These are phyloP conservation scores for Neoseiulus cucumeris DNA, from an alignment of 1,140 invertebrate species.

Conservation along the genomic window DNA sequence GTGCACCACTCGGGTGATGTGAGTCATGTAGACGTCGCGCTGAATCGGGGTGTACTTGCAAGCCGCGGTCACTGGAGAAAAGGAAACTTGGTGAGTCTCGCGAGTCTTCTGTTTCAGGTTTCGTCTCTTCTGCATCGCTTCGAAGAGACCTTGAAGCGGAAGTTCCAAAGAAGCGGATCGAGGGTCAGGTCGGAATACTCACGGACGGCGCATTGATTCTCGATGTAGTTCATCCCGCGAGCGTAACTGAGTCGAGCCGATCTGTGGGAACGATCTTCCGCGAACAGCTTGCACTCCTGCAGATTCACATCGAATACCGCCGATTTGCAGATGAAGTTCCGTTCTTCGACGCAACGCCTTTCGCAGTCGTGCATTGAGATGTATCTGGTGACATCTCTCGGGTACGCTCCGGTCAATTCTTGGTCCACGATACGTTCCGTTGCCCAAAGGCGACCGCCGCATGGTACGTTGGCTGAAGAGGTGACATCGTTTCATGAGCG, in stretches of 20 bases:
- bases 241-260: slow-evolving; percentile 23
- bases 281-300: slow-evolving; percentile 29
- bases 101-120: no score
- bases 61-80: slow-evolving; percentile 23
- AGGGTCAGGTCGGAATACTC: slow-evolving; percentile 15
- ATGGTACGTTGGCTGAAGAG: slow-evolving; percentile 12
- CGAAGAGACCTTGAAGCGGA: no score
- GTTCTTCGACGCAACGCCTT: slow-evolving; percentile 29
- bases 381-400: slow-evolving; percentile 23
- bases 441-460: slow-evolving; percentile 26
- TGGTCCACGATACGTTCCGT: slow-evolving; percentile 31
- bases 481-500: neutral
- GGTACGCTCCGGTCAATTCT: slow-evolving; percentile 24
- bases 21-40: slow-evolving; percentile 28
- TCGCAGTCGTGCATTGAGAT: slow-evolving; percentile 29
- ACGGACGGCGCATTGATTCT: slow-evolving; percentile 34
- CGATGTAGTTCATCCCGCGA: slow-evolving; percentile 30
- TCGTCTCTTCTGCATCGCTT: no score
- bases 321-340: slow-evolving; percentile 29
- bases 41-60: slow-evolving; percentile 25
- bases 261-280: slow-evolving; percentile 28
- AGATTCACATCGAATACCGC: slow-evolving; percentile 29
- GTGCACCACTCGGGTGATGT: slow-evolving; percentile 29
- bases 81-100: neutral
- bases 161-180: neutral